These are phyloP conservation scores for Sardinella longiceps DNA, from an alignment of 2,797 vertebrate genomes.

Conservation along the genomic window DNA sequence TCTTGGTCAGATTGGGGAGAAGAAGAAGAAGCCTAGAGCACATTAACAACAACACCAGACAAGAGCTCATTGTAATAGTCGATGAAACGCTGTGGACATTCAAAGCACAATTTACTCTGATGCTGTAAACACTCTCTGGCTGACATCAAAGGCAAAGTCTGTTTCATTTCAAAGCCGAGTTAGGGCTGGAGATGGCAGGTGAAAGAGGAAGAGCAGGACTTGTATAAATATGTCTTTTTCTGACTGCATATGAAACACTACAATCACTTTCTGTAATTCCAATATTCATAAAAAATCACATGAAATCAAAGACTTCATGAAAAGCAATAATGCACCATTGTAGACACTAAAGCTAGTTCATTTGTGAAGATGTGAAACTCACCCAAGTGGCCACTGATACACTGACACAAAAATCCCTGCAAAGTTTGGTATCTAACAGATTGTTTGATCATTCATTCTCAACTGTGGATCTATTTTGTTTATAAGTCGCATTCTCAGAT, in stretches of 20 bases:
- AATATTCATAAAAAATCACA: no score
- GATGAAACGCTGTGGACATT: background rate
- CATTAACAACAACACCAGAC: background rate
- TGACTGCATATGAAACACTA: background rate
- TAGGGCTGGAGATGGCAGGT: background rate
- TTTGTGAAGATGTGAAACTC: no score
- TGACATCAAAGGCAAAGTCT: background rate
- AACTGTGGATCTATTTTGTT: no score
- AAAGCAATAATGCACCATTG: no score
- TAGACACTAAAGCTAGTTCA: no score
- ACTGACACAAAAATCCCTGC: no score
- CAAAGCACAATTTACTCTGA: background rate
- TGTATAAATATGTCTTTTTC: background rate
- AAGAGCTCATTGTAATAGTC: background rate
- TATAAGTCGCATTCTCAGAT: no score
- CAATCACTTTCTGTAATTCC: background rate
- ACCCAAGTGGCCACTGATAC: no score
- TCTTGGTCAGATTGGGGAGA: background rate
- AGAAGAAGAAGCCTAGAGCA: background rate
- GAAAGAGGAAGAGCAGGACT: background rate
- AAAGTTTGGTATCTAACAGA: no score
- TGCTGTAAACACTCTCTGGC: background rate
- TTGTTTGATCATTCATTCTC: no score
- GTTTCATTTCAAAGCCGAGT: background rate
- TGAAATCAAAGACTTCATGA: no score